Evolutionary conservation across 1,140 invertebrate species (phyloP).

Genomic region (Bombus balteatus): DNA sequence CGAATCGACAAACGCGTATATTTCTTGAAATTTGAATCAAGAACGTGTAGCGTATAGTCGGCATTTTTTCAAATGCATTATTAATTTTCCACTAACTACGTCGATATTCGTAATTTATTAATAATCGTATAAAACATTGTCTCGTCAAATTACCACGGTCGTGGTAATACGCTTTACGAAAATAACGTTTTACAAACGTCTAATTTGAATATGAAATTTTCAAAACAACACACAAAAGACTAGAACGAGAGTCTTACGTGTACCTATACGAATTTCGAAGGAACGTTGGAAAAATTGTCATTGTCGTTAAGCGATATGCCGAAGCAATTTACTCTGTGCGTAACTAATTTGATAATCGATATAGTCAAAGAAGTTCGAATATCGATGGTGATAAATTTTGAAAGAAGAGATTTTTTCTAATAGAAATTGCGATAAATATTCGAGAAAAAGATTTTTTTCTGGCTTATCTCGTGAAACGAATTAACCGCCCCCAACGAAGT

Average conservation of each 20-base stretch:
- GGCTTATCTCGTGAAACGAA: not conserved
- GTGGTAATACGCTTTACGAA: not conserved
- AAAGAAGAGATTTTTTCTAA: too few species aligned
- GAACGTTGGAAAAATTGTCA: not conserved
- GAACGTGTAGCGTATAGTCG: not conserved
- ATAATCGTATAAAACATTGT: slow-evolving; percentile 18
- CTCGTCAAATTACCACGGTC: not conserved
- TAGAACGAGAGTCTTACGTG: not conserved
- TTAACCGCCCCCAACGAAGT: not conserved
- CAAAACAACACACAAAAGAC: not conserved
- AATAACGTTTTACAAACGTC: not conserved
- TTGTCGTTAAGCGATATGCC: not conserved
- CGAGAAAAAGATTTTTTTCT: not conserved
- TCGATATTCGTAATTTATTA: slow-evolving; percentile 7
- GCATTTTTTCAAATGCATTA: not conserved
- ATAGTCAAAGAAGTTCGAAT: not conserved
- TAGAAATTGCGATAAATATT: not conserved
- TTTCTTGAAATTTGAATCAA: not conserved
- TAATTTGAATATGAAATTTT: not conserved
- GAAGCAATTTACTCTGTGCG: not conserved
- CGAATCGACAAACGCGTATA: not conserved
- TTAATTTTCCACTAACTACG: not conserved
- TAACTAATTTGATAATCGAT: not conserved
- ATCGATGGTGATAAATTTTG: not conserved
- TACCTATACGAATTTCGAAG: not conserved